These are phyloP conservation scores for Arnoldichthys spilopterus DNA, from an alignment of 2,797 vertebrate species.

Conservation along the genomic window DNA sequence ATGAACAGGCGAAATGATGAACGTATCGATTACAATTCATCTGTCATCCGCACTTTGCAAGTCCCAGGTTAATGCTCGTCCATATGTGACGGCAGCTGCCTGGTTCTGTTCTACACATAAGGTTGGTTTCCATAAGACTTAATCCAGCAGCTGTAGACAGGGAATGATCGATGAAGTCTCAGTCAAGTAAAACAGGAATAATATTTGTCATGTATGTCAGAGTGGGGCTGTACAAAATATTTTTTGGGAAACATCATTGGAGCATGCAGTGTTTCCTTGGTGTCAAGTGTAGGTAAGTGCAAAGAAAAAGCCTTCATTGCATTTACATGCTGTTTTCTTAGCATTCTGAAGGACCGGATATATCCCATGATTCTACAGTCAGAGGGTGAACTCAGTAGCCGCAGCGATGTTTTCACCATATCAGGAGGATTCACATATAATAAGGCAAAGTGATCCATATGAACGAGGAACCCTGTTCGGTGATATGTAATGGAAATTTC, in stretches of 20 bases:
- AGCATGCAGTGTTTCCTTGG: no score
- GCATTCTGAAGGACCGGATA: no score
- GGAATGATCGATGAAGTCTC: background rate
- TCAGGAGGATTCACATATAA: no score
- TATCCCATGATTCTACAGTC: no score
- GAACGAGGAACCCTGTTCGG: no score
- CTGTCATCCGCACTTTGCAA: constrained; percentile 3
- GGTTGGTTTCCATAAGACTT: constrained; percentile 29
- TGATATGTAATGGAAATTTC: no score
- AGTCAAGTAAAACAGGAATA: background rate
- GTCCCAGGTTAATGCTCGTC: constrained; percentile 27
- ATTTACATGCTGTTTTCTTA: no score
- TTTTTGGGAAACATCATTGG: background rate
- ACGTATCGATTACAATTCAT: constrained; percentile 30
- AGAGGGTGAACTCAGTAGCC: no score
- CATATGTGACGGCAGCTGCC: constrained; percentile 35
- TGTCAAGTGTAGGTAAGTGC: no score
- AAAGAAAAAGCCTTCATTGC: no score
- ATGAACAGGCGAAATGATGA: constrained; percentile 29
- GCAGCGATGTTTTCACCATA: no score
- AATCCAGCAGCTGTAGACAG: constrained; percentile 30
- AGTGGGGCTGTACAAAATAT: background rate
- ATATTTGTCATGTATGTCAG: background rate
- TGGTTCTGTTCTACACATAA: background rate
- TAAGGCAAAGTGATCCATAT: no score